A percentile compares a stretch with the other conserved stretches of the same genome.
phyloP scores from a whole-genome alignment of 2,113 vertebrate species.

The Lamprologus tigripictilis region DNA sequence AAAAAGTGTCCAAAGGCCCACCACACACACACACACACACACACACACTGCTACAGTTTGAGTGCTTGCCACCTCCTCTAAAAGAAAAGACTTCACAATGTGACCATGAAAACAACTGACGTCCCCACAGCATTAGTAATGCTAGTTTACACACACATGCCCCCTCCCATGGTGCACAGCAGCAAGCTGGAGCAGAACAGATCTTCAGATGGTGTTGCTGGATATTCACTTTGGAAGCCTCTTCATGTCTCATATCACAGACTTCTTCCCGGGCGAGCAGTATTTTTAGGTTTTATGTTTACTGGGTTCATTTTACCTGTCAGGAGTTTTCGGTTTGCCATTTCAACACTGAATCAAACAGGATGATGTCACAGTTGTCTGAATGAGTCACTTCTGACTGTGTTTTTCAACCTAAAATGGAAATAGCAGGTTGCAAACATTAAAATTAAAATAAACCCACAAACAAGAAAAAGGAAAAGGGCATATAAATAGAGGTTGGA shows the following conservation, averaged over 20 bases:
- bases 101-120: not conserved
- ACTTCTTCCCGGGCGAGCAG: not conserved
- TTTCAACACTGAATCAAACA: not conserved
- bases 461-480: not conserved
- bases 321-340: not conserved
- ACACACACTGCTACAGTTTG: not conserved
- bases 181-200: not conserved
- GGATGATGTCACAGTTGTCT: not conserved
- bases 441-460: not conserved
- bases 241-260: conserved; percentile 1
- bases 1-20: not conserved
- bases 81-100: not conserved
- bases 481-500: not conserved
- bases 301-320: not conserved
- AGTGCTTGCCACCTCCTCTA: not conserved
- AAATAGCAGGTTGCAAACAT: not conserved
- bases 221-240: not conserved
- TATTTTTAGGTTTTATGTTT: not conserved
- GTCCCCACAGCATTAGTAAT: not conserved
- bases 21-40: not conserved
- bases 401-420: not conserved
- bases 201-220: not conserved
- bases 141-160: not conserved
- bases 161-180: not conserved
- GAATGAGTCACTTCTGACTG: not conserved